A percentile compares a stretch with the other conserved stretches of the same genome.
Evolutionary conservation across 2,113 vertebrate genomes (phyloP).

Genomic region (Tachycineta bicolor): DNA sequence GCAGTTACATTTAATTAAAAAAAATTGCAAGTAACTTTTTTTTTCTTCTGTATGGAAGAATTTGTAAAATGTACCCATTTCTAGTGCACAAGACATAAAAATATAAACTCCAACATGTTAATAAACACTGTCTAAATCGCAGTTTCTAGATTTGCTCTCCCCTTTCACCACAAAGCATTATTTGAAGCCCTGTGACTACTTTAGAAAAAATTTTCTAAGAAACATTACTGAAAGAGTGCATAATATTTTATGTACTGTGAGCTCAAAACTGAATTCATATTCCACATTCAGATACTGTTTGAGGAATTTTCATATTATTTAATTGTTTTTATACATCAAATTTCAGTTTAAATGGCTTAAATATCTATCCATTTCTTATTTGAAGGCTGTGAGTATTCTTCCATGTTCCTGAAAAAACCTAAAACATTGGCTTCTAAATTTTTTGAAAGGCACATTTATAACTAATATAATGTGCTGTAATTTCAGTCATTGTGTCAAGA

Average conservation of each 20-base stretch:
- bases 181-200: not conserved
- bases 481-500: not conserved
- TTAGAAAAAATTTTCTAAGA: not conserved
- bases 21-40: not conserved
- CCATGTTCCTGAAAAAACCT: not conserved
- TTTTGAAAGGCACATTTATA: not conserved
- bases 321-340: not conserved
- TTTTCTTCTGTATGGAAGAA: not conserved
- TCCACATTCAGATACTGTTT: not conserved
- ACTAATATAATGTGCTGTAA: not conserved
- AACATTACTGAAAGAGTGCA: not conserved
- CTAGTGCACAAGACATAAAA: not conserved
- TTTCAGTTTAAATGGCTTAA: not conserved
- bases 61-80: not conserved
- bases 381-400: not conserved
- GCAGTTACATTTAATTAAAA: not conserved
- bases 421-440: not conserved
- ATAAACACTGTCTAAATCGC: not conserved
- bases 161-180: not conserved
- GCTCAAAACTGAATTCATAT: not conserved
- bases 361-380: not conserved
- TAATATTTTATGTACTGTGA: not conserved
- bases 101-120: not conserved
- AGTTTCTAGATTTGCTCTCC: not conserved
- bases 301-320: not conserved